These are phyloP conservation scores for Sander lucioperca DNA, from an alignment of 2,113 vertebrate genomes.

Conservation along the genomic window DNA sequence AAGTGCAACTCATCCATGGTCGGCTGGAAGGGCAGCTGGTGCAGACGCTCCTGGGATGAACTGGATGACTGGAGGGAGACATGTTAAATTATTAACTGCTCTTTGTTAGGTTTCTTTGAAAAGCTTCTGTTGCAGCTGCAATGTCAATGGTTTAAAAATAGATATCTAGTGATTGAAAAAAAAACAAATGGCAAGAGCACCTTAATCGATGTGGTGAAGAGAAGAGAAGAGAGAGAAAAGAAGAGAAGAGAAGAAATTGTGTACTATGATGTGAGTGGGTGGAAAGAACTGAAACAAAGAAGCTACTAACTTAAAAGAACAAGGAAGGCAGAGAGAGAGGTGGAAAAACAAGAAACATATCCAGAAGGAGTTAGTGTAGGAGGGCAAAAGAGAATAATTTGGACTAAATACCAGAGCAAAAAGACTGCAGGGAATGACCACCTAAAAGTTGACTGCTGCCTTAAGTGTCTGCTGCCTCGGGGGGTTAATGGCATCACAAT, in stretches of 20 bases:
- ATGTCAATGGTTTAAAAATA: conserved; percentile 30
- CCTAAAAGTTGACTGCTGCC: conserved; percentile 58
- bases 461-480: conserved; percentile 51
- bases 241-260: conserved; percentile 33
- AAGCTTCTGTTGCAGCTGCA: conserved; percentile 18
- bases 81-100: conserved; percentile 20
- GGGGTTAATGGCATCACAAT: conserved; percentile 39
- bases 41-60: conserved; percentile 93
- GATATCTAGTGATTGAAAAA: conserved; percentile 21
- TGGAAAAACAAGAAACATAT: conserved; percentile 55
- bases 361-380: conserved; percentile 59
- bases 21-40: conserved; percentile 93
- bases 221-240: neutral
- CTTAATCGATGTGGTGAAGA: neutral
- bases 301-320: conserved; percentile 47
- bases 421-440: conserved; percentile 42
- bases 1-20: conserved; percentile 93
- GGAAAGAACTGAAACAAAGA: conserved; percentile 56
- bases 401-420: conserved; percentile 40
- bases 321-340: conserved; percentile 37
- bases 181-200: neutral
- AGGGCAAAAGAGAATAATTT: conserved; percentile 45
- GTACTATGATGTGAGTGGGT: conserved; percentile 52
- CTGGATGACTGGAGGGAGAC: conserved; percentile 87
- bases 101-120: neutral